Percentiles rank a stretch among this genome's conserved stretches.
These are phyloP conservation scores for Pica pica DNA, from an alignment of 2,113 vertebrate species.

Conservation along the genomic window DNA sequence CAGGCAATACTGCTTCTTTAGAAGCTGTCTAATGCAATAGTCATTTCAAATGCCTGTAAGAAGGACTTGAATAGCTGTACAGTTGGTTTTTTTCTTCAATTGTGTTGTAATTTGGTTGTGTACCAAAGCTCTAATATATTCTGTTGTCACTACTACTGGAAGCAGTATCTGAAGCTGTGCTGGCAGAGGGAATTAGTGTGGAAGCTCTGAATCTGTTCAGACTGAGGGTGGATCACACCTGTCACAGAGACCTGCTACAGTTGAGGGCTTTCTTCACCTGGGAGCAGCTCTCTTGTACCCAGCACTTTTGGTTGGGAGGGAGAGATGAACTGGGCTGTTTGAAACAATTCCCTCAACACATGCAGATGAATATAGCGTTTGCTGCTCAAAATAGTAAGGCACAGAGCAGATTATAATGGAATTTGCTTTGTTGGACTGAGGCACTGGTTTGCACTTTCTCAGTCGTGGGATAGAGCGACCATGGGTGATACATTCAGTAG, in stretches of 20 bases:
- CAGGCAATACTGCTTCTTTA: background rate
- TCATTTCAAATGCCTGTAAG: conserved; percentile 6
- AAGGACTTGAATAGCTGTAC: background rate
- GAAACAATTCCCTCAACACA: background rate
- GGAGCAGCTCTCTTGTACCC: background rate
- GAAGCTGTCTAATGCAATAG: background rate
- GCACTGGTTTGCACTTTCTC: background rate
- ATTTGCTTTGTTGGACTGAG: background rate
- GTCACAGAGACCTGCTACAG: background rate
- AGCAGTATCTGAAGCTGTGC: background rate
- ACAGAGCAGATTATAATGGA: background rate
- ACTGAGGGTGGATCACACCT: background rate
- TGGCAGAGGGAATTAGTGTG: background rate
- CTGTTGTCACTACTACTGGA: background rate
- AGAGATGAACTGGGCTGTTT: background rate
- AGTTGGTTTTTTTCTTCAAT: background rate
- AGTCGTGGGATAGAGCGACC: background rate
- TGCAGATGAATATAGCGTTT: background rate
- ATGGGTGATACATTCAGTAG: background rate
- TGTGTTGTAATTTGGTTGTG: background rate
- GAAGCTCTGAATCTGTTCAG: background rate
- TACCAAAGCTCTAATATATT: background rate
- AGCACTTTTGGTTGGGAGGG: background rate
- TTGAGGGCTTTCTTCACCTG: background rate
- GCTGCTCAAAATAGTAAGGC: background rate